Evolutionary conservation across 1,140 invertebrate species (phyloP).

Genomic region (Coboldia fuscipes): DNA sequence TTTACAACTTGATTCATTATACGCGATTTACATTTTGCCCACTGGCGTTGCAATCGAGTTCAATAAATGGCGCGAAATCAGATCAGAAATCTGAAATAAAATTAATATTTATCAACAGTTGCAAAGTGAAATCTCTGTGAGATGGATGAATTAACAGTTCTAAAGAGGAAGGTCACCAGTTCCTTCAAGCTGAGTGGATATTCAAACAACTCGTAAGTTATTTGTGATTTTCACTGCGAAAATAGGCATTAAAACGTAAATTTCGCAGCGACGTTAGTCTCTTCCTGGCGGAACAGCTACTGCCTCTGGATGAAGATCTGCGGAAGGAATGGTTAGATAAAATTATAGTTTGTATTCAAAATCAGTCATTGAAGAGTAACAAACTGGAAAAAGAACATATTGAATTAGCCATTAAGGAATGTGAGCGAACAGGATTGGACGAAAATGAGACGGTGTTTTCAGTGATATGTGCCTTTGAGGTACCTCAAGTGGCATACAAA

Average conservation of each 20-base stretch:
- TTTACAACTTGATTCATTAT: too few relatives aligned
- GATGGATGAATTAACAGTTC: too few relatives aligned
- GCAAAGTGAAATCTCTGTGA: neutral
- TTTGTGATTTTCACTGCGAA: neutral
- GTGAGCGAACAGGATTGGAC: slow-evolving; percentile 43
- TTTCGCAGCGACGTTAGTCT: too few relatives aligned
- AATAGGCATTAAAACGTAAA: slow-evolving; percentile 15
- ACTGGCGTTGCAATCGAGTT: too few relatives aligned
- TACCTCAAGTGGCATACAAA: slow-evolving; percentile 60
- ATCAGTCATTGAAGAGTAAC: slow-evolving; percentile 41
- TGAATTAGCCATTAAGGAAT: slow-evolving; percentile 51
- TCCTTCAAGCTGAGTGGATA: too few relatives aligned
- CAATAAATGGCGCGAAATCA: too few relatives aligned
- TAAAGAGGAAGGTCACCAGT: too few relatives aligned
- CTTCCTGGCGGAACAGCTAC: slow-evolving; percentile 25
- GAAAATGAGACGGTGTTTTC: slow-evolving; percentile 56
- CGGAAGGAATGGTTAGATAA: slow-evolving; percentile 27
- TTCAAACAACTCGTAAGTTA: neutral
- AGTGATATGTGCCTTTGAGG: slow-evolving; percentile 59
- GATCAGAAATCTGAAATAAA: too few relatives aligned
- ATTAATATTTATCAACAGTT: neutral
- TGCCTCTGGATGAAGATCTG: slow-evolving; percentile 18
- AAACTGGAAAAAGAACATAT: slow-evolving; percentile 49
- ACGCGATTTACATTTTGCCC: too few relatives aligned
- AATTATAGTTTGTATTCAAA: slow-evolving; percentile 30